Evolutionary conservation across 2,888 invertebrate genomes (phyloP).

Genomic region (Netelia virgata): DNA sequence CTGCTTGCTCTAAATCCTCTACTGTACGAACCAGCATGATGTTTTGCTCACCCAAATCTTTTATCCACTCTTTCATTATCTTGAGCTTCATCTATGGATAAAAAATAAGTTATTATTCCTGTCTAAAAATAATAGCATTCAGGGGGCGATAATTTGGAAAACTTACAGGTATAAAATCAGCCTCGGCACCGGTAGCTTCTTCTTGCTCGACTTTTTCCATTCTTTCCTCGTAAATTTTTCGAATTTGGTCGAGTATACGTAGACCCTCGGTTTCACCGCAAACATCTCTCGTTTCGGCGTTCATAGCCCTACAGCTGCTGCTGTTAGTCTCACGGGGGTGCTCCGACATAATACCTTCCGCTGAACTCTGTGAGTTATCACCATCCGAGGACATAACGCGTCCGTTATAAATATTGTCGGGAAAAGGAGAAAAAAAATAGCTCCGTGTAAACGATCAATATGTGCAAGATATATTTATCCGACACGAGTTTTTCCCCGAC

Average conservation of each 20-base stretch:
- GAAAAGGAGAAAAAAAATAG: slow-evolving; percentile 19
- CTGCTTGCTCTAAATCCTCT: slow-evolving; percentile 89
- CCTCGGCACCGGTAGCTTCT: slow-evolving; percentile 69
- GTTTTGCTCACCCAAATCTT: slow-evolving; percentile 90
- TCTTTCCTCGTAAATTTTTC: slow-evolving; percentile 87
- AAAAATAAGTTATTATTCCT: not conserved
- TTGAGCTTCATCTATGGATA: slow-evolving; percentile 87
- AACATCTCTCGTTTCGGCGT: slow-evolving; percentile 71
- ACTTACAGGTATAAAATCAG: slow-evolving; percentile 75
- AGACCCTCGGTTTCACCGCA: slow-evolving; percentile 78
- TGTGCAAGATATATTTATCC: slow-evolving; percentile 14
- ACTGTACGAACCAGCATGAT: slow-evolving; percentile 88
- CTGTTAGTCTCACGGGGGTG: slow-evolving; percentile 43
- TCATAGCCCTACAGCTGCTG: slow-evolving; percentile 68
- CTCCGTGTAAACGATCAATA: slow-evolving; percentile 34
- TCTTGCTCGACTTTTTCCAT: slow-evolving; percentile 87
- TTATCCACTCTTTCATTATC: slow-evolving; percentile 89
- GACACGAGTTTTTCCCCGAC: slow-evolving; percentile 40
- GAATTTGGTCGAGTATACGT: slow-evolving; percentile 87
- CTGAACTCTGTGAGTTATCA: slow-evolving; percentile 60
- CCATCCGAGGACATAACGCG: slow-evolving; percentile 64
- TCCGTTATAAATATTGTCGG: slow-evolving; percentile 9
- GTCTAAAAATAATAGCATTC: not conserved
- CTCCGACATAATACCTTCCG: slow-evolving; percentile 54
- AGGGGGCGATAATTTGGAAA: not conserved